A percentile compares a stretch with the other conserved stretches of the same genome.
phyloP scores from a whole-genome alignment of 2,113 vertebrate genomes.

The Noturus placidus region DNA sequence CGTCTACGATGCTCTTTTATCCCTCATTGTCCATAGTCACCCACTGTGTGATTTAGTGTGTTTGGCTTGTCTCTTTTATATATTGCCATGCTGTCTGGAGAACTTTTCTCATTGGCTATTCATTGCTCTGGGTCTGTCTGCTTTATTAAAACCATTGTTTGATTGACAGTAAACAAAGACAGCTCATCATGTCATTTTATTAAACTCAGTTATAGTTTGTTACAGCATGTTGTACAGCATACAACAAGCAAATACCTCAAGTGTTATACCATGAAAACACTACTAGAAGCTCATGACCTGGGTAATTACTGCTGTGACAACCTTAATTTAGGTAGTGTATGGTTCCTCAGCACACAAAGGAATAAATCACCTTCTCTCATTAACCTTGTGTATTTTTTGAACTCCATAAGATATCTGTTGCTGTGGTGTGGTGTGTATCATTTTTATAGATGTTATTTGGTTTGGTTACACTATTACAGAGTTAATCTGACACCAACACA shows the following conservation, averaged over 20 bases:
- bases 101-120: conserved; percentile 37
- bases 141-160: conserved; percentile 8
- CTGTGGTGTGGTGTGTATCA: background rate
- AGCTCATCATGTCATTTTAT: conserved; percentile 33
- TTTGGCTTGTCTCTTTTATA: conserved; percentile 15
- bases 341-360: background rate
- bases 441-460: background rate
- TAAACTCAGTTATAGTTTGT: background rate
- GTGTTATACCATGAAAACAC: background rate
- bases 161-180: conserved; percentile 21
- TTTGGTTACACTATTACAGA: background rate
- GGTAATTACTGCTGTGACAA: background rate
- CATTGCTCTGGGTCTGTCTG: conserved; percentile 16
- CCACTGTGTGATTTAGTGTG: conserved; percentile 37
- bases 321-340: background rate
- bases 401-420: background rate
- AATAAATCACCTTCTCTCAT: background rate
- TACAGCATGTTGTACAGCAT: conserved; percentile 3
- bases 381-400: background rate
- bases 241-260: background rate
- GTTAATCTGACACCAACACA: conserved; percentile 1
- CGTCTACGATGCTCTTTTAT: conserved; percentile 32
- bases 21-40: conserved; percentile 40
- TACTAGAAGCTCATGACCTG: conserved; percentile 5
- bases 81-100: conserved; percentile 17